A percentile compares a stretch with the other conserved stretches of the same genome.
These are phyloP conservation scores for Macrotrachela quadricornifera DNA, from an alignment of 1,140 invertebrate genomes.

Conservation along the genomic window DNA sequence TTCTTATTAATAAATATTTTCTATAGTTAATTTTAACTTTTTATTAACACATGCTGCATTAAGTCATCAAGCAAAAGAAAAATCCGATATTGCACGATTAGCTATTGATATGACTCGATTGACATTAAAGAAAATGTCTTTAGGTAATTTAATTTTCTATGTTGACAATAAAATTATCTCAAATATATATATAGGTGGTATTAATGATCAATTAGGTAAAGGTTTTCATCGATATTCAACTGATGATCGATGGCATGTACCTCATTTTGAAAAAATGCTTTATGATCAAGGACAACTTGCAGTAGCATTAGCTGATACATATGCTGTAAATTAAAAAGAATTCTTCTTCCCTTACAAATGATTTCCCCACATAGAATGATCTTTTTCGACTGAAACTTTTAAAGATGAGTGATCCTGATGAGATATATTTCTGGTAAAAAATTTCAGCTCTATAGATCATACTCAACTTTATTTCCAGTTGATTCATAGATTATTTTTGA, in stretches of 20 bases:
- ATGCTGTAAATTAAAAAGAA: constrained; percentile 19
- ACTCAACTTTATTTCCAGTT: too few species aligned
- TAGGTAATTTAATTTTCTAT: constrained; percentile 82
- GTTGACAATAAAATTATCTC: constrained; percentile 39
- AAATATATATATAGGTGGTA: neutral
- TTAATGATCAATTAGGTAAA: constrained; percentile 17
- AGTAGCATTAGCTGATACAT: constrained; percentile 55
- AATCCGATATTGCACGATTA: constrained; percentile 14
- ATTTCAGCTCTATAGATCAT: too few species aligned
- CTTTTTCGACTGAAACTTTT: too few species aligned
- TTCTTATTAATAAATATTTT: neutral
- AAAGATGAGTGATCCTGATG: too few species aligned
- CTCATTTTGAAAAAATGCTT: constrained; percentile 95
- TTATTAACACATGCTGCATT: neutral
- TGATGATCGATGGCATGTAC: constrained; percentile 74
- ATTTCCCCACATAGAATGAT: too few species aligned
- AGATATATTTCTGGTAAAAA: too few species aligned
- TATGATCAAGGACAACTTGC: constrained; percentile 83
- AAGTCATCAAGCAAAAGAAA: neutral
- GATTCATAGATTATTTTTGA: too few species aligned
- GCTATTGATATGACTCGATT: constrained; percentile 55
- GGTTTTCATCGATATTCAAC: constrained; percentile 79
- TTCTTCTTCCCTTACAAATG: neutral
- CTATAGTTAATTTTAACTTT: constrained; percentile 3
- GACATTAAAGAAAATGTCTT: constrained; percentile 62